Conservation (phyloP, 2,113 vertebrate species). For the Sturnira hondurensis region DNA sequence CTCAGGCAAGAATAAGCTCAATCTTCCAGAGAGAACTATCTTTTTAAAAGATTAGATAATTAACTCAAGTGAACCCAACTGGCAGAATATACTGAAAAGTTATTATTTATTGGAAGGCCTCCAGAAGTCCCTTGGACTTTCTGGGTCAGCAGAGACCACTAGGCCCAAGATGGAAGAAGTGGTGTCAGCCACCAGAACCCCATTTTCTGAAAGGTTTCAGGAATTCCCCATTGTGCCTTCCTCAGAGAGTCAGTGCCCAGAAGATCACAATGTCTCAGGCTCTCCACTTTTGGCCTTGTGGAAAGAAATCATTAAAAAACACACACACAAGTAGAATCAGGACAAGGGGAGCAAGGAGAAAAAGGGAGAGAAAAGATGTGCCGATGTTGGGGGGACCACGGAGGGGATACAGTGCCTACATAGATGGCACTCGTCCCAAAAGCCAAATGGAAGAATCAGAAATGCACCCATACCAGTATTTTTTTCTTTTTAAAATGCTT, state of each 20-base stretch:
- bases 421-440: background rate
- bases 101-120: background rate
- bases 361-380: background rate
- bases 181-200: background rate
- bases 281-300: background rate
- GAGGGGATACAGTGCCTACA: background rate
- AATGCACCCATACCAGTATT: background rate
- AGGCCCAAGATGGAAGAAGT: background rate
- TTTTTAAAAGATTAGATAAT: constrained; percentile 15
- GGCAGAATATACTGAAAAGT: background rate
- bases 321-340: background rate
- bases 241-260: background rate
- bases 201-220: background rate
- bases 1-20: background rate
- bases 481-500: constrained; percentile 10
- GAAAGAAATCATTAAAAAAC: background rate
- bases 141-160: background rate
- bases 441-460: background rate
- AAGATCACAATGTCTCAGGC: background rate
- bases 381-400: background rate
- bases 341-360: background rate
- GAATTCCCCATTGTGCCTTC: background rate
- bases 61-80: background rate
- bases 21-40: background rate
- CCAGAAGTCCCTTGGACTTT: background rate